Conservation (phyloP, 1,140 invertebrate genomes). For the Tigriopus japonicus region DNA sequence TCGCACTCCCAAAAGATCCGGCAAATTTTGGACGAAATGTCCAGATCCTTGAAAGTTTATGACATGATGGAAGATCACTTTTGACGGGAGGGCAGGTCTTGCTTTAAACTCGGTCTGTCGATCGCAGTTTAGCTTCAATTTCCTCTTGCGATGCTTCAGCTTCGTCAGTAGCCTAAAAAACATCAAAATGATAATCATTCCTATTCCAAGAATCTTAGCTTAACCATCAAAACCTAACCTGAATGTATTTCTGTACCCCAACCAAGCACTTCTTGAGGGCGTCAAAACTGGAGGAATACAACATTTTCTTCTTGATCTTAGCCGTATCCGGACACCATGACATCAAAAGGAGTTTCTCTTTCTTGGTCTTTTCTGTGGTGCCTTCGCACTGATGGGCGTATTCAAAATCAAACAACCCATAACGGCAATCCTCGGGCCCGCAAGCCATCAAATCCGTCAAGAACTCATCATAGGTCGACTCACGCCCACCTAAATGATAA, state of each 20-base stretch:
- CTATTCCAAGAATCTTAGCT: not conserved
- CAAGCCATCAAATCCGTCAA: constrained; percentile 72
- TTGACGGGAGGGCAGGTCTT: not conserved
- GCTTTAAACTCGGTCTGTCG: constrained; percentile 68
- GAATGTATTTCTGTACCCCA: constrained; percentile 90
- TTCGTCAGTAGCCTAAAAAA: constrained; percentile 54
- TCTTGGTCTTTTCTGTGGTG: constrained; percentile 58
- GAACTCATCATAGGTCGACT: constrained; percentile 72
- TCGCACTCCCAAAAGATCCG: too few relatives aligned
- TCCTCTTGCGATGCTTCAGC: constrained; percentile 75
- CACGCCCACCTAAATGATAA: constrained; percentile 36
- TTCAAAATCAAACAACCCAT: constrained; percentile 85
- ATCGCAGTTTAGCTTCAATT: constrained; percentile 74
- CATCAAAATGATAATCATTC: not conserved
- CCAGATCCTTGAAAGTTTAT: too few relatives aligned
- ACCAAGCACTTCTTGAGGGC: constrained; percentile 85
- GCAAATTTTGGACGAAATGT: too few relatives aligned
- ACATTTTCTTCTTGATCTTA: constrained; percentile 97
- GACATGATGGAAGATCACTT: too few relatives aligned
- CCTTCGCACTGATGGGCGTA: constrained; percentile 87
- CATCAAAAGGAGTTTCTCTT: constrained; percentile 88
- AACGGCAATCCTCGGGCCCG: constrained; percentile 73
- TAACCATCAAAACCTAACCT: constrained; percentile 30
- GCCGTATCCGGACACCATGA: constrained; percentile 92
- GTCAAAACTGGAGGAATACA: constrained; percentile 92